Evolutionary conservation across 1,140 invertebrate genomes (phyloP).

Genomic region (Vanessa atalanta): DNA sequence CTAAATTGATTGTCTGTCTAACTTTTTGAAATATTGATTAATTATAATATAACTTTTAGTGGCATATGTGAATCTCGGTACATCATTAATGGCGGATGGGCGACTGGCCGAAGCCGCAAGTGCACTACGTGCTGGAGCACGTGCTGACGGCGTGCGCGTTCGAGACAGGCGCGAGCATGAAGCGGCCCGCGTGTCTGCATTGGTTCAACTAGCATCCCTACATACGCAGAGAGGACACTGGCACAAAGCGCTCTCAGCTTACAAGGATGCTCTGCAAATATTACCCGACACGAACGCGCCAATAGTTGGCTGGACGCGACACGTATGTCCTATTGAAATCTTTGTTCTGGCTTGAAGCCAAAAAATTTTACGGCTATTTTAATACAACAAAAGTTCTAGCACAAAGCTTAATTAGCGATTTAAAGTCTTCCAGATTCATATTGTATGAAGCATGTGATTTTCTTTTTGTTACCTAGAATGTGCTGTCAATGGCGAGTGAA

Average conservation of each 20-base stretch:
- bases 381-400: conserved; percentile 13
- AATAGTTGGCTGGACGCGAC: conserved; percentile 70
- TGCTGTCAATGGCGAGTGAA: conserved; percentile 94
- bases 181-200: conserved; percentile 92
- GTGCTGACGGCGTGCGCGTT: conserved; percentile 91
- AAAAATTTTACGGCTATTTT: conserved; percentile 34
- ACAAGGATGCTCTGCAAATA: conserved; percentile 91
- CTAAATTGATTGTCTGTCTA: too few relatives aligned
- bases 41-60: conserved; percentile 81
- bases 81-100: conserved; percentile 91
- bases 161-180: conserved; percentile 95
- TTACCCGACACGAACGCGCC: conserved; percentile 83
- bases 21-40: too few relatives aligned
- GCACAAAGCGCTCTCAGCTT: conserved; percentile 92
- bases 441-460: background rate
- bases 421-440: background rate
- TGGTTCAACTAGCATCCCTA: conserved; percentile 94
- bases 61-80: conserved; percentile 96
- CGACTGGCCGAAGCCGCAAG: conserved; percentile 91
- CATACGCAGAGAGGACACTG: conserved; percentile 93
- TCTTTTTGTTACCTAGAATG: conserved; percentile 81
- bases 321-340: conserved; percentile 54
- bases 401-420: conserved; percentile 8
- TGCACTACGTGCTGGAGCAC: conserved; percentile 90
- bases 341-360: conserved; percentile 25